A percentile compares a stretch with the other conserved stretches of the same genome.
These are phyloP conservation scores for Chiloscyllium punctatum DNA, from an alignment of 2,797 vertebrate genomes.

Conservation along the genomic window DNA sequence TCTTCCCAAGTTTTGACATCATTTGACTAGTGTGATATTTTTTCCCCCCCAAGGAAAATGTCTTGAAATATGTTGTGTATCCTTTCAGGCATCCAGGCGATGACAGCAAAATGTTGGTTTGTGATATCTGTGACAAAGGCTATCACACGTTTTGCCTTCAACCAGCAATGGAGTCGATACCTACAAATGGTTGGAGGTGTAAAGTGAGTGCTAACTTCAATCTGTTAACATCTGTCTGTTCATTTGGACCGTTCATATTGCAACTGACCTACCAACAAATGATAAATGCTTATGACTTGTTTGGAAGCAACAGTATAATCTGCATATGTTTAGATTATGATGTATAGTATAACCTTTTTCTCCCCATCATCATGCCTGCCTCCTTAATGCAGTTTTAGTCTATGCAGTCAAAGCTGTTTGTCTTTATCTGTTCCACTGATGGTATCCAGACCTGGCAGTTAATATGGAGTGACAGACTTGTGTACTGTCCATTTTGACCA, in stretches of 20 bases:
- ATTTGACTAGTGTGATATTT: not conserved
- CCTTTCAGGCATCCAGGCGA: constrained; percentile 87
- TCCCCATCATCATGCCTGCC: not conserved
- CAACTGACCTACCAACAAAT: not conserved
- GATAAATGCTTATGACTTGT: not conserved
- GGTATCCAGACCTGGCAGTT: not conserved
- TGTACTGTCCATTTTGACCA: not conserved
- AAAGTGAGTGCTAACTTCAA: constrained; percentile 68
- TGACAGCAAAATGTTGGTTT: constrained; percentile 98
- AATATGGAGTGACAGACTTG: not conserved
- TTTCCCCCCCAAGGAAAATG: not conserved
- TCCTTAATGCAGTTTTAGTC: not conserved
- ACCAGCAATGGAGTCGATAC: constrained; percentile 89
- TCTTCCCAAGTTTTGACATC: not conserved
- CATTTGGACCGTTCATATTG: not conserved
- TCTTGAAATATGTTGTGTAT: not conserved
- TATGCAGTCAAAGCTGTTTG: not conserved
- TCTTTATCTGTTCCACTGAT: not conserved
- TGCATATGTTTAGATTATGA: constrained; percentile 17
- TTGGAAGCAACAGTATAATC: not conserved
- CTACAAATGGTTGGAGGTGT: constrained; percentile 97
- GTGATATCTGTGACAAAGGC: constrained; percentile 97
- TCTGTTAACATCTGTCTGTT: not conserved
- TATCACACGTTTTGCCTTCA: constrained; percentile 98
- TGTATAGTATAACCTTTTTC: constrained; percentile 45